phyloP scores from a whole-genome alignment of 2,797 vertebrate species.

The Pseudotriccus pelzelni region DNA sequence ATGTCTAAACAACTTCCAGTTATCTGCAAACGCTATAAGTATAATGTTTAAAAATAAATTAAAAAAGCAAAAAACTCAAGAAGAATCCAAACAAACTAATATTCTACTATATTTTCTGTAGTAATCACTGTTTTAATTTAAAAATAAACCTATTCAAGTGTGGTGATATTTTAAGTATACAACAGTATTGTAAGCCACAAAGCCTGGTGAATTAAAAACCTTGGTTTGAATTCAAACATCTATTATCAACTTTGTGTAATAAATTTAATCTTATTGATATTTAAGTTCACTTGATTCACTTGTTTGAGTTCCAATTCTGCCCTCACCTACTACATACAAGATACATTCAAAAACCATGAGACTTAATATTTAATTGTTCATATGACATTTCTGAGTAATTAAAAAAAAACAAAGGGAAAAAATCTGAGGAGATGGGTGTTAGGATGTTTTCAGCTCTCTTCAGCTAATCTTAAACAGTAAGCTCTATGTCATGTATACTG shows the following conservation, averaged over 20 bases:
- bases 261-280: background rate
- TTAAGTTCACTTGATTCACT: background rate
- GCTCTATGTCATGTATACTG: background rate
- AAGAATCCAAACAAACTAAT: accelerated
- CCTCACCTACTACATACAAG: background rate
- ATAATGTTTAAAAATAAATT: background rate
- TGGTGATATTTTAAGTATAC: background rate
- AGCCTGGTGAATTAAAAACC: background rate
- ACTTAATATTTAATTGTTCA: background rate
- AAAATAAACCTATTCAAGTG: background rate
- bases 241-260: background rate
- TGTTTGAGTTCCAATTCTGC: background rate
- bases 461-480: background rate
- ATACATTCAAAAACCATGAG: background rate
- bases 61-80: accelerated
- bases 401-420: background rate
- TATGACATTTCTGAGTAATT: background rate
- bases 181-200: background rate
- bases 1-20: background rate
- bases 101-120: background rate
- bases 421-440: background rate
- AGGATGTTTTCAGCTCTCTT: background rate
- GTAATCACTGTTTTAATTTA: background rate
- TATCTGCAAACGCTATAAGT: background rate
- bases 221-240: background rate